Percentiles rank a stretch among this genome's conserved stretches.
Evolutionary conservation across 2,797 vertebrate genomes (phyloP).

Genomic region (Centroberyx gerrardi): DNA sequence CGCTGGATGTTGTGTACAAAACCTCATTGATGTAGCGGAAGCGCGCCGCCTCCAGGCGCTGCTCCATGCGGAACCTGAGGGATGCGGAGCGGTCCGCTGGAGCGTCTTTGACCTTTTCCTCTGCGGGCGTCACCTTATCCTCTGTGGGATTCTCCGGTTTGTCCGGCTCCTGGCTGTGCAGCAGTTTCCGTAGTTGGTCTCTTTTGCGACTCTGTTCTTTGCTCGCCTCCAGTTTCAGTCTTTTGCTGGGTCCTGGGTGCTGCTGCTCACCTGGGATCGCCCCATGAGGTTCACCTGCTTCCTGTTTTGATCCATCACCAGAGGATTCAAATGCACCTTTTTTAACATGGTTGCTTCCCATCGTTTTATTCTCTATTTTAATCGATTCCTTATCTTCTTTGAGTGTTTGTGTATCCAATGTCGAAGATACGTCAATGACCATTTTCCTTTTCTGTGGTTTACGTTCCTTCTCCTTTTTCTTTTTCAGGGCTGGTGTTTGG

Average conservation of each 20-base stretch:
- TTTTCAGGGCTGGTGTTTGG: constrained; percentile 8
- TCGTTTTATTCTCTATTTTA: constrained; percentile 15
- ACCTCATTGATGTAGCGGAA: constrained; percentile 95
- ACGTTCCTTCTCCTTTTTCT: constrained; percentile 31
- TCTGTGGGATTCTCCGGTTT: neutral
- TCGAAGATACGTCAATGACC: neutral
- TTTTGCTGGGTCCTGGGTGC: constrained; percentile 18
- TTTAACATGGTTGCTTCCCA: neutral
- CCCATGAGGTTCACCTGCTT: neutral
- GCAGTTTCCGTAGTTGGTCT: constrained; percentile 74
- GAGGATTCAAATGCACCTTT: neutral
- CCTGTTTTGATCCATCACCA: constrained; percentile 26
- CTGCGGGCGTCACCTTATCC: neutral
- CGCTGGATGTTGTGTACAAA: constrained; percentile 89
- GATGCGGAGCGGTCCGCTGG: constrained; percentile 70
- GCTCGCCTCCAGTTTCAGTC: constrained; percentile 58
- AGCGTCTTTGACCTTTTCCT: constrained; percentile 31
- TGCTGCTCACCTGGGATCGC: constrained; percentile 23
- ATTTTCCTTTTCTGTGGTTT: constrained; percentile 63
- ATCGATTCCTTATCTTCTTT: constrained; percentile 16
- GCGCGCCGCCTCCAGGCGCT: constrained; percentile 88
- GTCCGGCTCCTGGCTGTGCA: constrained; percentile 36
- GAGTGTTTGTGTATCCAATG: constrained; percentile 7
- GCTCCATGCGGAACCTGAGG: constrained; percentile 89
- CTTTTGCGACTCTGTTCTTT: constrained; percentile 62